These are phyloP conservation scores for Octodonta nipae DNA, from an alignment of 2,888 invertebrate species.

Conservation along the genomic window DNA sequence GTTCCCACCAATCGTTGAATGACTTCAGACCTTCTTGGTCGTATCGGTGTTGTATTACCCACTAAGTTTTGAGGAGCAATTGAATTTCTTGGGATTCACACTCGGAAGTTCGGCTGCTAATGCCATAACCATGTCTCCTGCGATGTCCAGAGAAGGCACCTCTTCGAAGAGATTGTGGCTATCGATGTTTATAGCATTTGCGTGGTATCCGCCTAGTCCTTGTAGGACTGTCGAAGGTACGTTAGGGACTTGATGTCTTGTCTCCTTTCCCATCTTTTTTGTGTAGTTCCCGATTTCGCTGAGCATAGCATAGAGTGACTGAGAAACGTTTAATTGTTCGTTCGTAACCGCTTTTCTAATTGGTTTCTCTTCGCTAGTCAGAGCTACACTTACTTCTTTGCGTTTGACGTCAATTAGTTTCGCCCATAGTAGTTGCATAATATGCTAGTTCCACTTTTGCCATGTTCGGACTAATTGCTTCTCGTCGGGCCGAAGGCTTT, in stretches of 20 bases:
- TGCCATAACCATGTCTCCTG: slow-evolving; percentile 27
- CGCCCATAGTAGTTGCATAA: neutral
- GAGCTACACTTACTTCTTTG: neutral
- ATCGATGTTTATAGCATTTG: slow-evolving; percentile 14
- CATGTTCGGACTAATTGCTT: too few relatives aligned
- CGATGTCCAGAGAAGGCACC: slow-evolving; percentile 21
- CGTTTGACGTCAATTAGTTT: slow-evolving; percentile 1
- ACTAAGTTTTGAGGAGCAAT: slow-evolving; percentile 14
- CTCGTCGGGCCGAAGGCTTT: too few relatives aligned
- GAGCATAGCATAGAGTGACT: slow-evolving; percentile 18
- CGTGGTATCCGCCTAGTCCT: slow-evolving; percentile 23
- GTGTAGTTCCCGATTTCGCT: slow-evolving; percentile 17
- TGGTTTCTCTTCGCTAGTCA: slow-evolving; percentile 3
- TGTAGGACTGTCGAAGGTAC: slow-evolving; percentile 18
- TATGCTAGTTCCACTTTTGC: neutral
- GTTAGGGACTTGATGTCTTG: slow-evolving; percentile 12
- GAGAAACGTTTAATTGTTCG: slow-evolving; percentile 20
- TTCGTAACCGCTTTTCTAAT: slow-evolving; percentile 14
- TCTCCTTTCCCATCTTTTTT: slow-evolving; percentile 23
- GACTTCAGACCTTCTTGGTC: slow-evolving; percentile 14
- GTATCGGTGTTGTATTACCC: slow-evolving; percentile 15
- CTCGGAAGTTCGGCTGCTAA: slow-evolving; percentile 22
- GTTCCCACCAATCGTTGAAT: too few relatives aligned
- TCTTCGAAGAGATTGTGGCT: slow-evolving; percentile 25
- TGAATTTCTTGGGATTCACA: slow-evolving; percentile 7